Evolutionary conservation across 2,888 invertebrate species (phyloP).

Genomic region (Pemphredon lugubris): DNA sequence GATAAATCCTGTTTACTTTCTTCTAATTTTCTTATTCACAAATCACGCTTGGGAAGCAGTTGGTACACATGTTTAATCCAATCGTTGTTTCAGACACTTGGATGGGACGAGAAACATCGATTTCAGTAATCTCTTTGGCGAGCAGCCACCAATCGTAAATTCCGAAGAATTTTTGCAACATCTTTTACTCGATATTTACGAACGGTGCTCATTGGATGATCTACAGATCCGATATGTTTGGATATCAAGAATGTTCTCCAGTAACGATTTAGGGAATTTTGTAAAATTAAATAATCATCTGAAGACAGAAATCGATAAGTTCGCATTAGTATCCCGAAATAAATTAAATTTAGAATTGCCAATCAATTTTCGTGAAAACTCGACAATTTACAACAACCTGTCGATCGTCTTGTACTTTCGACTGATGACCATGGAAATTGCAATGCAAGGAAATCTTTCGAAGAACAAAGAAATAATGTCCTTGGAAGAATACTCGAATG

Average conservation of each 20-base stretch:
- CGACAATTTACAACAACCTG: constrained; percentile 19
- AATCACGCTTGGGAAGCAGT: too few relatives aligned
- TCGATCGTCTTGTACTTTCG: constrained; percentile 23
- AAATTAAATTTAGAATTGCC: constrained; percentile 12
- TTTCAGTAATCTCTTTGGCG: constrained; percentile 10
- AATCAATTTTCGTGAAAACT: not conserved
- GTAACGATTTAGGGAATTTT: constrained; percentile 23
- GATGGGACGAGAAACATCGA: too few relatives aligned
- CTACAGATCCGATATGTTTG: constrained; percentile 74
- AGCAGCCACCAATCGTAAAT: constrained; percentile 7
- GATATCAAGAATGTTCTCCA: constrained; percentile 53
- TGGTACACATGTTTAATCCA: too few relatives aligned
- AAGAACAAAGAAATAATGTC: constrained; percentile 13
- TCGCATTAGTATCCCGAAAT: constrained; percentile 40
- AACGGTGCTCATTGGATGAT: constrained; percentile 78
- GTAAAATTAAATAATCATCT: constrained; percentile 53
- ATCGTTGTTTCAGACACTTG: too few relatives aligned
- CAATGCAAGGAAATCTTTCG: not conserved
- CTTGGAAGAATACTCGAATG: constrained; percentile 41
- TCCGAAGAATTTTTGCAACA: constrained; percentile 68
- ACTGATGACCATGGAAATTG: constrained; percentile 1
- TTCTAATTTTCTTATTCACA: too few relatives aligned
- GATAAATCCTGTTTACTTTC: too few relatives aligned
- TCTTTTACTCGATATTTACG: constrained; percentile 80
- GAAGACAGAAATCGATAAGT: constrained; percentile 48